Evolutionary conservation across 1,140 invertebrate genomes (phyloP), one percentile per base, ranked within the genome.

Genomic region (Pachypeltis micranthus): DNA sequence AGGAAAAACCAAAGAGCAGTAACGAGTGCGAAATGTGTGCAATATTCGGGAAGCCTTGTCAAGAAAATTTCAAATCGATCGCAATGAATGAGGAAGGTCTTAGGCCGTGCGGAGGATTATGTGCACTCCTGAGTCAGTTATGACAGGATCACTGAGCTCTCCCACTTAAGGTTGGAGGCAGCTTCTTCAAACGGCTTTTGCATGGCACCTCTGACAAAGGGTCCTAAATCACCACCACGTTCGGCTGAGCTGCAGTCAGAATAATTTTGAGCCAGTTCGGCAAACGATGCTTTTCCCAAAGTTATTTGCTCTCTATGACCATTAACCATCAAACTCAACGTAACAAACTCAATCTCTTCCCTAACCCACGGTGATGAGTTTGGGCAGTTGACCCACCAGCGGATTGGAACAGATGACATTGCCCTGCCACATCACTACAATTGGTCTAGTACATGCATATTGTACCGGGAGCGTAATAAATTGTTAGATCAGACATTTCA

Each of bases 241-340:
- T 92, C 94, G 0, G 94, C 95, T 0, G 96, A 98, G 70, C 91
- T 94, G 74, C 96, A 99, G 74, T 99, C 96, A 39, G 93, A 97
- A 71, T 86, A 95, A 73, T 93, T 86, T 19, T 82, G 79, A 1
- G 96, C 95, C 21, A 98, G 72, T 67, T 96, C 90, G 55, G 85
- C 84, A 76, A 98, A 95, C 25, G 85, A 85, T 0, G 81, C 81
- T 71, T 89, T 83, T 4, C 87, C 87, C 25, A 83, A 80, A 4
- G 83, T 82, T 67, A 97, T 94, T 73, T 93, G 82, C 74, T 92
- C 84, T 68, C 86, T 79, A 71, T 91, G 95, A 29, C 77, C 87
- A n/a, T n/a, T n/a, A n/a, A n/a, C n/a, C n/a, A n/a, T n/a, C n/a
- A n/a, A n/a, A n/a, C n/a, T n/a, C n/a, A n/a, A n/a, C n/a, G n/a